Evolutionary conservation across 2,797 vertebrate genomes (phyloP), one percentile per base, ranked within the genome.

Genomic region (Danio choprae): DNA sequence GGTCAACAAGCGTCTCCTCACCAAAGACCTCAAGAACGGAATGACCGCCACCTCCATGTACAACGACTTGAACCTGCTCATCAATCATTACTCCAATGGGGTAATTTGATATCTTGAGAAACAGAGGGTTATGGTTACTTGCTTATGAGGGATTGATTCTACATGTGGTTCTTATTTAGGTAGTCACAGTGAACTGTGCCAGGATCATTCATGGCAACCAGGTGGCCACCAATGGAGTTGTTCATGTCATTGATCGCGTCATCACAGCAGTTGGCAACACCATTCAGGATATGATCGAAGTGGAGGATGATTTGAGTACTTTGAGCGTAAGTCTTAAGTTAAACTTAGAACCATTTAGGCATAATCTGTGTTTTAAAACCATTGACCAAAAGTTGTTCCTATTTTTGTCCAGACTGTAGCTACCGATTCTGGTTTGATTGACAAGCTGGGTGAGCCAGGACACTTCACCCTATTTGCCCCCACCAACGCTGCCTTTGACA

Each of bases 171-270:
- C 29, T 82, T 36, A 6, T 78, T 72, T 20, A 99, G 98, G 94
- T 99, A 64, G 97, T 99, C 84, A 99, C 98, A 0, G 97, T 99
- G 75, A 99, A 99, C 90, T 99, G 98, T 50, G 98, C 96, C 77
- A 94, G 97, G 88, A 87, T 99, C 60, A 96, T 98, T 87, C 93
- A 97, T 6, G 98, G 95, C 9, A 99, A 99, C 87, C 97, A 99
- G 88, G 93, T 99, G 70, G 95, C 98, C 81, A 99, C 97, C 80
- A 99, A 99, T 58, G 98, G 98, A n/a, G 96, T 98, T 43, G 98
- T 99, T 38, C 97, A 99, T 3, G 95, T 99, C 1, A 91, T 99
- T 74, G 98, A 99, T 81, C 96, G 97, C 4, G 96, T 99, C 78
- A 92, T 99, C 86, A 96, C 93, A 0, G 87, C 95, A 6, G 93